phyloP scores from a whole-genome alignment of 2,113 vertebrate species.

The Podocnemis expansa region DNA sequence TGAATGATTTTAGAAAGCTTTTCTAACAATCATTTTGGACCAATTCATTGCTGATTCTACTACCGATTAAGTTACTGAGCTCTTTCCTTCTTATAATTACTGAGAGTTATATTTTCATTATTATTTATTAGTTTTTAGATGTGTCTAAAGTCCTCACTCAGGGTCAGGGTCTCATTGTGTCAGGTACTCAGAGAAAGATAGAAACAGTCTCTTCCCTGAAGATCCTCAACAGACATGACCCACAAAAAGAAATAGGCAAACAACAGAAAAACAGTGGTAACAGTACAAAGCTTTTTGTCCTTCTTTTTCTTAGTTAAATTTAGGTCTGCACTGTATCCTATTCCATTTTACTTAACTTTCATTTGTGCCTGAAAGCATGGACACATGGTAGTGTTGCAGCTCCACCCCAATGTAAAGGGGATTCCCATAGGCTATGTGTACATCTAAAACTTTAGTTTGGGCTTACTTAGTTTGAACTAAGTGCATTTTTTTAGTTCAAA shows the following conservation, averaged over 20 bases:
- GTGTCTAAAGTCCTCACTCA: neutral
- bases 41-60: neutral
- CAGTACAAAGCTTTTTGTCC: neutral
- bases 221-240: neutral
- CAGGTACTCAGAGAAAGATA: neutral
- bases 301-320: too few species aligned
- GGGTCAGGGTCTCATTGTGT: neutral
- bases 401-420: neutral
- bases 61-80: neutral
- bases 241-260: neutral
- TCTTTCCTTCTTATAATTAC: neutral
- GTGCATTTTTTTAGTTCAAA: too few species aligned
- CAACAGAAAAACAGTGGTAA: neutral
- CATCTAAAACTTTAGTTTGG: too few species aligned
- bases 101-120: neutral
- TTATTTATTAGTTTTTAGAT: neutral
- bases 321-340: too few species aligned
- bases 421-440: too few species aligned
- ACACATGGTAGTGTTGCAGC: neutral
- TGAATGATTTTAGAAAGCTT: neutral
- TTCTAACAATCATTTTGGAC: neutral
- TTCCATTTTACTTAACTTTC: too few species aligned
- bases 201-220: rapidly evolving
- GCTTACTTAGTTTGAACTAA: too few species aligned
- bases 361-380: too few species aligned